Evolutionary conservation across 2,797 vertebrate species (phyloP), one percentile per base, ranked within the genome.

Genomic region (Tokudaia tokunoshimensis): DNA sequence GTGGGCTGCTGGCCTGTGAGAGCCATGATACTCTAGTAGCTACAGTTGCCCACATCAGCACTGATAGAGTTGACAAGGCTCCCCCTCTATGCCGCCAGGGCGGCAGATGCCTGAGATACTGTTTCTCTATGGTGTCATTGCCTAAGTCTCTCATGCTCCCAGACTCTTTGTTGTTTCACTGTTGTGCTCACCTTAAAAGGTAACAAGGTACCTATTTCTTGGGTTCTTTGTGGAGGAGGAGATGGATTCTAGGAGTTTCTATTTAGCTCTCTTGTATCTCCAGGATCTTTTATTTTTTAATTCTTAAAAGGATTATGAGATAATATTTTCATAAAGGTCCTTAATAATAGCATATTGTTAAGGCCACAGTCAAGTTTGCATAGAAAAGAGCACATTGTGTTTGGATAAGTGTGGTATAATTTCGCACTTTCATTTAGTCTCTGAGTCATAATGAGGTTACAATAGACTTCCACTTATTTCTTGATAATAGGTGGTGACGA

Each of bases 311-410:
- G 10, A 44, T 57, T 81, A 93, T 74, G 47, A 26, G 47, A 79
- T 76, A 52, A 57, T 91, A 82, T 84, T 95, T 82, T 93, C 26
- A 37, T 55, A 92, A 93, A 93, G 20, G 29, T 92, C 93, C n/a
- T 93, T 44, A 29, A 65, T 50, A 80, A 67, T 90, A 84, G 47
- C 34, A 63, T 24, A 84, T 17, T 74, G 22, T 79, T 94, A 55
- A 52, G 72, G 79, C 47, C 6, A 57, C 57, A 74, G 41, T 96
- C 52, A 94, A 67, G 19, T 26, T 87, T 86, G 57, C 74, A 65
- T 41, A 85, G 83, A 78, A 91, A 89, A 78, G 2, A 95, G 41
- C 83, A 80, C 37, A 76, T 50, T 90, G 7, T 81, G 13, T 88
- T 59, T 93, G 44, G 52, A 63, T 91, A 85, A 81, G 84, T 22